phyloP scores from a whole-genome alignment of 2,113 vertebrate genomes.

The Pogonocichla stellata region DNA sequence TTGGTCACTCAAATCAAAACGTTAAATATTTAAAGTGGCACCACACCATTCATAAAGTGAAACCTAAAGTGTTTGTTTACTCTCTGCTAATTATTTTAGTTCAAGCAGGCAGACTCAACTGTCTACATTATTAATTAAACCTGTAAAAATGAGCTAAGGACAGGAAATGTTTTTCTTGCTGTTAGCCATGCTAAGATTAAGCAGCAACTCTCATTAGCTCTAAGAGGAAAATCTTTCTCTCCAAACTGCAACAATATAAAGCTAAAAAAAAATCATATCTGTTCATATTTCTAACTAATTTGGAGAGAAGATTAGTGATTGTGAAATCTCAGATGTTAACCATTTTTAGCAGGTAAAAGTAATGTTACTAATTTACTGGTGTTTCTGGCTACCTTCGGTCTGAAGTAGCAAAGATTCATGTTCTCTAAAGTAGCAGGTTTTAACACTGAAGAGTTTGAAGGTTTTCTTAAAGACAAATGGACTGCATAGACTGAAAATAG shows the following conservation, averaged over 20 bases:
- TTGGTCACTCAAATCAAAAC: conserved; percentile 12
- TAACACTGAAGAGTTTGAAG: background rate
- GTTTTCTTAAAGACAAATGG: background rate
- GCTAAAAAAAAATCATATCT: background rate
- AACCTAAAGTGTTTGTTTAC: conserved; percentile 56
- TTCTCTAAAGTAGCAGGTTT: background rate
- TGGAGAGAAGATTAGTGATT: background rate
- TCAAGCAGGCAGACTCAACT: conserved; percentile 44
- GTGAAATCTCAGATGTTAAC: background rate
- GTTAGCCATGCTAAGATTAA: background rate
- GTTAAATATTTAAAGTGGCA: conserved; percentile 52
- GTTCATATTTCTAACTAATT: background rate
- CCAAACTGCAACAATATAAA: background rate
- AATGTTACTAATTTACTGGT: background rate
- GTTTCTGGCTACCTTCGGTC: background rate
- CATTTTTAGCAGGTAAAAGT: background rate
- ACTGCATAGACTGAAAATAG: background rate
- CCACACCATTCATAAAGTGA: conserved; percentile 46
- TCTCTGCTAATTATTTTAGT: conserved; percentile 59
- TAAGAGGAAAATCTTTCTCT: background rate
- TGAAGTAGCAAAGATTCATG: background rate
- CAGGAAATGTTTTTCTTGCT: conserved; percentile 29
- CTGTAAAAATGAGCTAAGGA: conserved; percentile 23
- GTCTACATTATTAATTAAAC: conserved; percentile 58
- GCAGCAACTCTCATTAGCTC: background rate